Evolutionary conservation across 2,113 vertebrate species (phyloP), one percentile per base, ranked within the genome.

Genomic region (Eidolon helvum): DNA sequence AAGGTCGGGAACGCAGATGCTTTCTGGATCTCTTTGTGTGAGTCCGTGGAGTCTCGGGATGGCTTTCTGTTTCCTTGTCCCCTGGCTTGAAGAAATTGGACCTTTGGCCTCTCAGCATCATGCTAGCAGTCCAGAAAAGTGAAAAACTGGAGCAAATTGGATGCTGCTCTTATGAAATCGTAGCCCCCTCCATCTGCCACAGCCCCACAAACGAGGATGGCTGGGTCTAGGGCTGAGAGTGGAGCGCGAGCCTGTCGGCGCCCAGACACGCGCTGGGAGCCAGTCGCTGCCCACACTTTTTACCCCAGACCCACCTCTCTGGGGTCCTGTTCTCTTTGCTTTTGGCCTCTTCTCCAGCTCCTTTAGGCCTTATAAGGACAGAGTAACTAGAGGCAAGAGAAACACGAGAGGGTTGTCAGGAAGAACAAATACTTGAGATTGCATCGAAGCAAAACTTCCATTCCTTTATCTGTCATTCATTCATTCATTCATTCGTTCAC

Each of bases 171-270:
- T 5, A 1, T 6, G 43, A n/a, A 35, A n/a, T 1, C 24, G 22
- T 10, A 48, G 48, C 45, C 63, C 21, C 15, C 1, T n/a, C 28
- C 45, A 1, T 22, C 28, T 30, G 57, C 35, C 68, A 1, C 40
- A n/a, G 61, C 38, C 8, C 7, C 11, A 4, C 26, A 63, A 12
- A 2, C 6, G 82, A 57, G 24, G 19, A 55, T 38, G 48, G 59
- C 53, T 21, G 40, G 30, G 7, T 33, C 24, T 33, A 0, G 0
- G 10, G 48, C 16, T 0, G 24, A 53, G n/a, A 55, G 71, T 4
- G 4, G 5, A 0, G 26, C 22, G 59, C 26, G 14, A n/a, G 57
- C 75, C 0, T 2, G 1, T 55, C 16, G 63, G 61, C 61, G 33
- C 19, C 22, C 19, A n/a, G 50, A 21, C 8, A 15, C 33, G 10